A percentile compares a stretch with the other conserved stretches of the same genome.
Conservation (phyloP, 2,797 vertebrate genomes). For the Oophaga sylvatica region DNA sequence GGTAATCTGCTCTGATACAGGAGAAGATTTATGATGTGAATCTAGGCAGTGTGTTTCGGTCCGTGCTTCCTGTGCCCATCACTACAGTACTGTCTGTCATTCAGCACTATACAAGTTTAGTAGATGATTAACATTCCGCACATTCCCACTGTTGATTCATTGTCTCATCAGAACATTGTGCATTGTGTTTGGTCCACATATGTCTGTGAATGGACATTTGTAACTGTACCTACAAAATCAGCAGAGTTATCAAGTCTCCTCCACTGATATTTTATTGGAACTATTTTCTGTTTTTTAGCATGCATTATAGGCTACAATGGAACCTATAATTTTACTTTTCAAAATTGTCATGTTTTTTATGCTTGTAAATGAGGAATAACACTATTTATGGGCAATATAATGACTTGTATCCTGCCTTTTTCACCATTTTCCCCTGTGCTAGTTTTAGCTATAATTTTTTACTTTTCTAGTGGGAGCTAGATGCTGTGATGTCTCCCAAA, state of each 20-base stretch:
- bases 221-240: not conserved
- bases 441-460: no score
- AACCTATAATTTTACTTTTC: not conserved
- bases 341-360: no score
- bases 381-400: no score
- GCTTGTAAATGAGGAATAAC: no score
- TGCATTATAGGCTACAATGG: not conserved
- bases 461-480: no score
- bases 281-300: not conserved
- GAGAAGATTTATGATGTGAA: not conserved
- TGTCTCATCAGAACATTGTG: constrained; percentile 1
- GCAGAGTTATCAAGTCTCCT: not conserved
- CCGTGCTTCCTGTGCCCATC: not conserved
- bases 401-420: no score
- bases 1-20: not conserved
- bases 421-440: no score
- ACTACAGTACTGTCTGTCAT: constrained; percentile 28
- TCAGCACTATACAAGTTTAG: constrained; percentile 1
- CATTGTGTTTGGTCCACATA: constrained; percentile 35
- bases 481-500: no score
- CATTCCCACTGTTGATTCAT: constrained; percentile 25
- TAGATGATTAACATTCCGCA: constrained; percentile 40
- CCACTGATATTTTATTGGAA: not conserved
- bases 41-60: not conserved
- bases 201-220: not conserved